These are phyloP conservation scores for Melanostoma mellinum DNA, from an alignment of 2,888 invertebrate species.

Conservation along the genomic window DNA sequence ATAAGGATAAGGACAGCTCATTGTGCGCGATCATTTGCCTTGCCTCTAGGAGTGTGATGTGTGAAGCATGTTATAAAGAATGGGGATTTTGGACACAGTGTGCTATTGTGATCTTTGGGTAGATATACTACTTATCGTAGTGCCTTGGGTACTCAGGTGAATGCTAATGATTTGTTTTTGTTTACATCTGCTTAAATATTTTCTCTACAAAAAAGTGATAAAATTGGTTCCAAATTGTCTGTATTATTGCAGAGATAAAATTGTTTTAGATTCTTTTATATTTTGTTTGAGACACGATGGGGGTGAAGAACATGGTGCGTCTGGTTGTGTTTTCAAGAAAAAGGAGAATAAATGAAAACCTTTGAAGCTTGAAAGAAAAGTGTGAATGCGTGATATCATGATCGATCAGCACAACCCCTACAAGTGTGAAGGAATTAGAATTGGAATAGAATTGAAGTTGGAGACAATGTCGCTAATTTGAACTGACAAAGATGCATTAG, in stretches of 20 bases:
- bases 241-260: slow-evolving; percentile 18
- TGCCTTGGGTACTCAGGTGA: slow-evolving; percentile 68
- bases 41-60: slow-evolving; percentile 2
- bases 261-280: slow-evolving; percentile 1
- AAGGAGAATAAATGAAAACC: neutral
- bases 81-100: slow-evolving; percentile 52
- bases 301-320: slow-evolving; percentile 15
- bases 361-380: slow-evolving; percentile 15
- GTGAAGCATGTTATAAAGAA: slow-evolving; percentile 47
- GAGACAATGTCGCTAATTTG: slow-evolving; percentile 52
- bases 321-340: slow-evolving; percentile 7
- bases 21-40: neutral
- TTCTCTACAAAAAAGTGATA: slow-evolving; percentile 35
- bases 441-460: slow-evolving; percentile 39
- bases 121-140: slow-evolving; percentile 41
- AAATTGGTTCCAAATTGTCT: slow-evolving; percentile 40
- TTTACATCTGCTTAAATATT: slow-evolving; percentile 72
- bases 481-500: slow-evolving; percentile 36
- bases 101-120: slow-evolving; percentile 44
- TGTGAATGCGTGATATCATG: slow-evolving; percentile 43
- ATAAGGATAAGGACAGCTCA: slow-evolving; percentile 56
- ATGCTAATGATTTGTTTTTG: slow-evolving; percentile 72
- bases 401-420: slow-evolving; percentile 51
- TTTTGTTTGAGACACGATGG: neutral
- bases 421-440: slow-evolving; percentile 39